These are phyloP conservation scores for Trichacis sp. DNA, from an alignment of 2,888 invertebrate genomes.

Conservation along the genomic window DNA sequence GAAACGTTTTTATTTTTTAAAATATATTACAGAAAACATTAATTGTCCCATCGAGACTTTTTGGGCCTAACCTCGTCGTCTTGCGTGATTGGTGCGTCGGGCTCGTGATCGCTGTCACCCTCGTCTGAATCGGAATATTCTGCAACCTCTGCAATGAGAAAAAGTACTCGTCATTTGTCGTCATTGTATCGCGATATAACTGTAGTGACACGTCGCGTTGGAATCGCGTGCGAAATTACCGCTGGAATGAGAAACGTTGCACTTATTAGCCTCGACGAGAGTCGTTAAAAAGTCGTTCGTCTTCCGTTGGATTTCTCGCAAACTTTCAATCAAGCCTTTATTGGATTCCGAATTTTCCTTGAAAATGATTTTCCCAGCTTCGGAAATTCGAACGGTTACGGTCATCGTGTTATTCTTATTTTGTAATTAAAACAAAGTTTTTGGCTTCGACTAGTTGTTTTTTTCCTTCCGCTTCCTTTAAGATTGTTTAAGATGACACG, in stretches of 20 bases:
- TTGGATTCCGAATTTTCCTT: slow-evolving; percentile 24
- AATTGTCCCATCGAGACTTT: slow-evolving; percentile 53
- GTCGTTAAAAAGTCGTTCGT: slow-evolving; percentile 58
- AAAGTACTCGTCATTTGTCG: slow-evolving; percentile 13
- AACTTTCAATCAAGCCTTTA: slow-evolving; percentile 43
- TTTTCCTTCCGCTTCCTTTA: too few relatives aligned
- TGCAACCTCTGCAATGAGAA: slow-evolving; percentile 40
- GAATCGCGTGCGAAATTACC: not conserved
- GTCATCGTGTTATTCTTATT: too few relatives aligned
- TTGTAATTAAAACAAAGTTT: too few relatives aligned
- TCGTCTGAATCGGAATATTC: slow-evolving; percentile 29
- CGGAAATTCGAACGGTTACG: slow-evolving; percentile 40
- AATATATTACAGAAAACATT: not conserved
- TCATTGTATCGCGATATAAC: not conserved
- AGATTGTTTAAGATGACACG: too few relatives aligned
- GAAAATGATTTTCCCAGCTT: slow-evolving; percentile 40
- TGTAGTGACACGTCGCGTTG: not conserved
- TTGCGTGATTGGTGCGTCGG: slow-evolving; percentile 44
- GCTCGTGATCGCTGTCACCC: slow-evolving; percentile 45
- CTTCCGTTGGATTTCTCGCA: slow-evolving; percentile 51
- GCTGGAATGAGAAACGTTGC: slow-evolving; percentile 8
- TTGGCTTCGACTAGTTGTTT: too few relatives aligned
- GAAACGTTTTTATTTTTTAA: too few relatives aligned
- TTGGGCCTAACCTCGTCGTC: slow-evolving; percentile 51
- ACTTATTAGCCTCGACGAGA: slow-evolving; percentile 45